phyloP scores from a whole-genome alignment of 2,797 vertebrate genomes.

The Danionella dracula region DNA sequence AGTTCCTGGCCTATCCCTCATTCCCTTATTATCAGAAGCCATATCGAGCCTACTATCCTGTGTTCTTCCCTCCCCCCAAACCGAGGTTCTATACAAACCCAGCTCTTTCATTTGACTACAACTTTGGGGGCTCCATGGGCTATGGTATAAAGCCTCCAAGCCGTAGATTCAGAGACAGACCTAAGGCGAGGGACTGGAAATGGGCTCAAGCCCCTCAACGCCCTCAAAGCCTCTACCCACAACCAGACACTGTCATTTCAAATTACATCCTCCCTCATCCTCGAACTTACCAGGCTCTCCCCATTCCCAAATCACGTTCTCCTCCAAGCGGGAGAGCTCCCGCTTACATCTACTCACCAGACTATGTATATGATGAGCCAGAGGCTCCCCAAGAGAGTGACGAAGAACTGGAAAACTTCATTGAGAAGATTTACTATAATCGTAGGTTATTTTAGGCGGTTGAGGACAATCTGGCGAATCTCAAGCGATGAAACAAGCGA shows the following conservation, averaged over 20 bases:
- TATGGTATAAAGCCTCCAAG: constrained; percentile 47
- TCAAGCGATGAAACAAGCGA: constrained; percentile 56
- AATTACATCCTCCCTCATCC: constrained; percentile 86
- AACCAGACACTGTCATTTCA: constrained; percentile 59
- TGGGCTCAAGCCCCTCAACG: constrained; percentile 62
- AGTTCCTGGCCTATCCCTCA: constrained; percentile 74
- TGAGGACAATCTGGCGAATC: constrained; percentile 26
- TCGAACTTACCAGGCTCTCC: constrained; percentile 78
- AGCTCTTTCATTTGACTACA: constrained; percentile 73
- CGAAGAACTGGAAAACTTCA: constrained; percentile 89
- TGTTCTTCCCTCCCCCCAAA: constrained; percentile 76
- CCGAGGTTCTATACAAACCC: constrained; percentile 69
- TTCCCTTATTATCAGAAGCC: constrained; percentile 74
- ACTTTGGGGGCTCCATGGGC: constrained; percentile 64
- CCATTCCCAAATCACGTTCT: constrained; percentile 66
- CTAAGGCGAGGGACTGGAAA: constrained; percentile 67
- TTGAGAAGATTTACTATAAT: constrained; percentile 86
- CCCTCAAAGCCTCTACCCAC: constrained; percentile 59
- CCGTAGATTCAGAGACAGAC: constrained; percentile 59
- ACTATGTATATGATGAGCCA: constrained; percentile 76
- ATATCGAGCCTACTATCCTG: constrained; percentile 74
- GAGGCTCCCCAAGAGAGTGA: constrained; percentile 79
- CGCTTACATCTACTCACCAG: constrained; percentile 72
- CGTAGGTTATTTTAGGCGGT: constrained; percentile 73
- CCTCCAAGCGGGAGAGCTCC: constrained; percentile 63